These are phyloP conservation scores for Hypothenemus hampei DNA, from an alignment of 1,140 invertebrate genomes.

Conservation along the genomic window DNA sequence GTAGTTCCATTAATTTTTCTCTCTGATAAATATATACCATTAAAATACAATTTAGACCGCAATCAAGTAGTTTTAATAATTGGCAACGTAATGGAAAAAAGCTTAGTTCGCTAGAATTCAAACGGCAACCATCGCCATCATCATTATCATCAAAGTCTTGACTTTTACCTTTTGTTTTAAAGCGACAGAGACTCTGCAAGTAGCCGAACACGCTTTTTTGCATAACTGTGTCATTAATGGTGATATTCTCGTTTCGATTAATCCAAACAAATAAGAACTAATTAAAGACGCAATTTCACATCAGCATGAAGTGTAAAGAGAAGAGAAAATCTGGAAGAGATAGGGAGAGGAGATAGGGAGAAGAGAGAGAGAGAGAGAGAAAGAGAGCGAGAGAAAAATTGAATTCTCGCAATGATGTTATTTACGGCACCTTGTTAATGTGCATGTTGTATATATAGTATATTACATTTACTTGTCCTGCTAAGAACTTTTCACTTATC, in stretches of 20 bases:
- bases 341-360: too few relatives aligned
- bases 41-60: slow-evolving; percentile 14
- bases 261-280: slow-evolving; percentile 23
- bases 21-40: slow-evolving; percentile 15
- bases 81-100: slow-evolving; percentile 14
- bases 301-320: not conserved
- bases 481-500: slow-evolving; percentile 28
- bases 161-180: too few relatives aligned
- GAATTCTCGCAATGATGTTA: slow-evolving; percentile 22
- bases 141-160: too few relatives aligned
- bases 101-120: slow-evolving; percentile 11
- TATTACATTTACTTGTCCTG: slow-evolving; percentile 29
- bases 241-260: slow-evolving; percentile 3
- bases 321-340: too few relatives aligned
- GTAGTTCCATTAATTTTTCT: slow-evolving; percentile 10
- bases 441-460: slow-evolving; percentile 30
- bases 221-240: too few relatives aligned
- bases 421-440: slow-evolving; percentile 26
- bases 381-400: too few relatives aligned
- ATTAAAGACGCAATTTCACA: slow-evolving; percentile 23
- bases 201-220: too few relatives aligned
- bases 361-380: too few relatives aligned
- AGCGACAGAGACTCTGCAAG: too few relatives aligned
- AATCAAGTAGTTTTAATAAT: slow-evolving; percentile 9
- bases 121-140: too few relatives aligned